These are phyloP conservation scores for Australoheros facetus DNA, from an alignment of 2,797 vertebrate species.

Conservation along the genomic window DNA sequence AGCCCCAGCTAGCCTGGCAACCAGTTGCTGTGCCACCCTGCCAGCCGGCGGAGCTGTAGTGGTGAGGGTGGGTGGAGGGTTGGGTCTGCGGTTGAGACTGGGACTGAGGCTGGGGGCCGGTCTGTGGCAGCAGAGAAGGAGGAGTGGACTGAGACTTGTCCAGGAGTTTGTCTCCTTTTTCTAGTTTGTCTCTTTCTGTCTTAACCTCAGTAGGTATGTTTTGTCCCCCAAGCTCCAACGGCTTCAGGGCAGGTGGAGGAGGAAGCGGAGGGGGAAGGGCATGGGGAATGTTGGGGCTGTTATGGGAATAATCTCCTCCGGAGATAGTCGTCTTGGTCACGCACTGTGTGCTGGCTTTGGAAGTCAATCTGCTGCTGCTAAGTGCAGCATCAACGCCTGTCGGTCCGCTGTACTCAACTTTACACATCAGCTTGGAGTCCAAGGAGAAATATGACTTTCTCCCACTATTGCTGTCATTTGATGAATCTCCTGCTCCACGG, in stretches of 20 bases:
- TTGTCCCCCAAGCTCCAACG: slow-evolving; percentile 81
- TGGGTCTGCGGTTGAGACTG: slow-evolving; percentile 72
- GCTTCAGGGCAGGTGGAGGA: slow-evolving; percentile 84
- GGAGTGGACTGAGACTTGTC: slow-evolving; percentile 78
- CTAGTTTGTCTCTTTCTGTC: slow-evolving; percentile 82
- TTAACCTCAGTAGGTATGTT: slow-evolving; percentile 77
- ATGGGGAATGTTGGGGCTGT: slow-evolving; percentile 74
- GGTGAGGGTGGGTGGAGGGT: slow-evolving; percentile 84
- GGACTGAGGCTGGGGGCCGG: slow-evolving; percentile 80
- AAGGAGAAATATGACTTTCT: slow-evolving; percentile 83
- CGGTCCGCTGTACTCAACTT: slow-evolving; percentile 77
- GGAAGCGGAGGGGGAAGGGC: slow-evolving; percentile 80
- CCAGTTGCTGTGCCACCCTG: slow-evolving; percentile 78
- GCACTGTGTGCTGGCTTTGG: slow-evolving; percentile 80
- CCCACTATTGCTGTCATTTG: slow-evolving; percentile 73
- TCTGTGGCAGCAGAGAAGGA: slow-evolving; percentile 80
- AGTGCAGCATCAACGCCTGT: slow-evolving; percentile 64
- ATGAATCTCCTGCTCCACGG: slow-evolving; percentile 74
- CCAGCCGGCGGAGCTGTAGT: slow-evolving; percentile 88
- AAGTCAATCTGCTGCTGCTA: slow-evolving; percentile 75
- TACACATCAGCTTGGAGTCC: slow-evolving; percentile 83
- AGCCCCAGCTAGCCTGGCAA: slow-evolving; percentile 84
- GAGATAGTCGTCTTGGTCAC: slow-evolving; percentile 76
- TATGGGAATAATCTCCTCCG: slow-evolving; percentile 79
- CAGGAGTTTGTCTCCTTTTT: slow-evolving; percentile 80